Conservation (phyloP, 2,797 vertebrate species). For the Leucoraja ocellata region DNA sequence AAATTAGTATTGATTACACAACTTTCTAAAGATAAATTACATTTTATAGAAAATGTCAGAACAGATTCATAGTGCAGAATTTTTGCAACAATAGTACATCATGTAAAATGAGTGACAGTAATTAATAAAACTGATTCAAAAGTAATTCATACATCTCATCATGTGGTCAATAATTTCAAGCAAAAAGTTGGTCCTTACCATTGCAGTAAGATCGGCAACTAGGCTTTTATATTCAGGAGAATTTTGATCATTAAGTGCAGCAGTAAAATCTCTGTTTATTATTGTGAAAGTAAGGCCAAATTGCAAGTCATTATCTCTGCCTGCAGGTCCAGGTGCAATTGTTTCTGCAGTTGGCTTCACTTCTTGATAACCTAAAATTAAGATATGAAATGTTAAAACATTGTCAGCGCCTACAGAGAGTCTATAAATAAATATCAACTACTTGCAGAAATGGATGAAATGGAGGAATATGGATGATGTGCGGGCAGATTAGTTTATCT, state of each 20-base stretch:
- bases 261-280: constrained; percentile 34
- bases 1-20: not conserved
- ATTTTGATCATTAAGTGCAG: not conserved
- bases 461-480: no score
- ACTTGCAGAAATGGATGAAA: no score
- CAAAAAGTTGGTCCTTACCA: not conserved
- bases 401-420: not conserved
- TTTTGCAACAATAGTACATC: not conserved
- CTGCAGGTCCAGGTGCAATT: not conserved
- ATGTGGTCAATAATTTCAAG: not conserved
- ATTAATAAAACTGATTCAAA: not conserved
- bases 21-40: not conserved
- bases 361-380: constrained; percentile 23
- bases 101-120: not conserved
- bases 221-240: not conserved
- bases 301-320: not conserved
- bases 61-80: not conserved
- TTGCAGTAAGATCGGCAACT: not conserved
- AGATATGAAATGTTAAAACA: not conserved
- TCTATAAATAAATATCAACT: not conserved
- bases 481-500: no score
- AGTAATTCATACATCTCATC: not conserved
- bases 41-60: not conserved
- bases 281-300: constrained; percentile 28
- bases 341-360: not conserved